phyloP scores from a whole-genome alignment of 2,888 invertebrate species.

The Drosophila ustulata region DNA sequence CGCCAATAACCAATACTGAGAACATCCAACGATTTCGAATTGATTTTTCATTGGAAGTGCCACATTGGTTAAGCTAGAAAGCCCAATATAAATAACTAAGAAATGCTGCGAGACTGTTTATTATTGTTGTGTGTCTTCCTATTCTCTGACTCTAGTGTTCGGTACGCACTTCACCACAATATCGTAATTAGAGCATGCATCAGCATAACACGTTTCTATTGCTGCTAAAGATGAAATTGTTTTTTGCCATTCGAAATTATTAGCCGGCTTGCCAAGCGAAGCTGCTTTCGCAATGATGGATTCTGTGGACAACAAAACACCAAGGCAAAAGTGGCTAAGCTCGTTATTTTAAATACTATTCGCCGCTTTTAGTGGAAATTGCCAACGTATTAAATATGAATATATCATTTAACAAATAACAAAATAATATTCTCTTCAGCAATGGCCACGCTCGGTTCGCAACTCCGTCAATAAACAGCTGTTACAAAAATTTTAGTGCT shows the following conservation, averaged over 20 bases:
- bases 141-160: constrained; percentile 10
- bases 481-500: constrained; percentile 13
- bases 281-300: constrained; percentile 82
- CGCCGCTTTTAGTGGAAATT: constrained; percentile 12
- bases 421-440: constrained; percentile 3
- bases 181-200: constrained; percentile 49
- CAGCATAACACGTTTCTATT: constrained; percentile 47
- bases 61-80: constrained; percentile 85
- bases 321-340: constrained; percentile 82
- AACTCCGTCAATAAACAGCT: constrained; percentile 36
- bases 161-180: constrained; percentile 58
- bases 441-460: constrained; percentile 23
- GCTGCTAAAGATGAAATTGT: constrained; percentile 7
- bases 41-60: constrained; percentile 84
- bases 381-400: constrained; percentile 5
- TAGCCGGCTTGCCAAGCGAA: constrained; percentile 55
- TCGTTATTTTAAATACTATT: constrained; percentile 10
- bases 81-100: constrained; percentile 52
- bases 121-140: neutral
- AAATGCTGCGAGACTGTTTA: constrained; percentile 2
- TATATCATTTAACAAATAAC: constrained; percentile 12
- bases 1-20: constrained; percentile 85
- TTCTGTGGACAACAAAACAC: constrained; percentile 82
- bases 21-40: constrained; percentile 85
- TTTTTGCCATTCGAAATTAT: constrained; percentile 28